Conservation (phyloP, 1,140 invertebrate genomes). For the Drosophila pseudoananassae region DNA sequence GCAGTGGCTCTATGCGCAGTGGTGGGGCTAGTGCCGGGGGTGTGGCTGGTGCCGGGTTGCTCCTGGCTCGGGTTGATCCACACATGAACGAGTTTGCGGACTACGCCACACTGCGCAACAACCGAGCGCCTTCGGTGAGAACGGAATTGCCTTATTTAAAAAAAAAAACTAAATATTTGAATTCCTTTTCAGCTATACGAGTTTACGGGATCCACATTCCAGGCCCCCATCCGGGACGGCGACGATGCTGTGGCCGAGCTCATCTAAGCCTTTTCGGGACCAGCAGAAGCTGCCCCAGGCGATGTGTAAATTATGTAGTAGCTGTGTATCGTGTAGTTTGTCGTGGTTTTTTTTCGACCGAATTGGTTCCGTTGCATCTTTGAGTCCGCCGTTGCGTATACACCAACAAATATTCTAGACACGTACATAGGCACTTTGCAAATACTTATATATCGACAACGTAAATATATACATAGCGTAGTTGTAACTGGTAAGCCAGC, state of each 20-base stretch:
- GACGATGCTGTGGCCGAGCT: slow-evolving; percentile 89
- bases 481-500: slow-evolving; percentile 69
- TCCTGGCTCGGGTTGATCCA: slow-evolving; percentile 82
- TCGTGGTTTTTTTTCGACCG: slow-evolving; percentile 44
- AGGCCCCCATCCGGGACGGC: slow-evolving; percentile 88
- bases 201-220: slow-evolving; percentile 90
- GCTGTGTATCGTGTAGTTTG: slow-evolving; percentile 48
- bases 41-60: slow-evolving; percentile 53
- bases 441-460: slow-evolving; percentile 46
- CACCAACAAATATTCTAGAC: slow-evolving; percentile 26
- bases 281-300: slow-evolving; percentile 8
- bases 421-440: slow-evolving; percentile 43
- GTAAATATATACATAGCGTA: slow-evolving; percentile 51
- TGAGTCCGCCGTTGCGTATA: slow-evolving; percentile 47
- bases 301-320: slow-evolving; percentile 70
- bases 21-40: slow-evolving; percentile 70
- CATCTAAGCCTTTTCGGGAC: slow-evolving; percentile 84
- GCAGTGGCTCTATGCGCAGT: slow-evolving; percentile 79
- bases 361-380: slow-evolving; percentile 62
- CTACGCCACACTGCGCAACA: slow-evolving; percentile 88
- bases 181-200: slow-evolving; percentile 66
- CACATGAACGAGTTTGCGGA: slow-evolving; percentile 87
- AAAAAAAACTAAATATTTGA: background rate
- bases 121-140: slow-evolving; percentile 76
- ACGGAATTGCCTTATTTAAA: background rate